phyloP scores from a whole-genome alignment of 2,797 vertebrate species.

The Heliangelus exortis region DNA sequence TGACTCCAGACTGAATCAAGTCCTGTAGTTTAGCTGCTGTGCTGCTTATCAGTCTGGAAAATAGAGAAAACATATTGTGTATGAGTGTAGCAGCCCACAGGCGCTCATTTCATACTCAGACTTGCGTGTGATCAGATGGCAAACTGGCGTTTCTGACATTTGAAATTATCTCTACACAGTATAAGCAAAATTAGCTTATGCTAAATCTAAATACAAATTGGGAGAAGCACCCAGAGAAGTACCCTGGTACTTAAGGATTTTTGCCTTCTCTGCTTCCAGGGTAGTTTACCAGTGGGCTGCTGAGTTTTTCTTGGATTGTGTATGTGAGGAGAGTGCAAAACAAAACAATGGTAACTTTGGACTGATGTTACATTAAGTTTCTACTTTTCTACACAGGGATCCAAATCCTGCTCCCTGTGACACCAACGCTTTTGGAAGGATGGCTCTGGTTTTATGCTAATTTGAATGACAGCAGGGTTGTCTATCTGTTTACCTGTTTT shows the following conservation, averaged over 20 bases:
- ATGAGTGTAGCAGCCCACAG: background rate
- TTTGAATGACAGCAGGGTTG: background rate
- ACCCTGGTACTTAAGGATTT: background rate
- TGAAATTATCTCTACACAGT: background rate
- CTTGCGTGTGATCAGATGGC: background rate
- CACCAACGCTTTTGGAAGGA: background rate
- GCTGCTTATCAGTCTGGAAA: conserved; percentile 70
- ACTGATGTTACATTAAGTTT: background rate
- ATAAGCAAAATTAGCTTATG: background rate
- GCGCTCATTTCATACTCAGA: background rate
- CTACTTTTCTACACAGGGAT: background rate
- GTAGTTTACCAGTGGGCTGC: background rate
- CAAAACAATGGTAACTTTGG: background rate
- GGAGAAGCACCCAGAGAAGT: background rate
- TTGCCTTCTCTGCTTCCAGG: background rate
- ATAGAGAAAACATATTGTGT: background rate
- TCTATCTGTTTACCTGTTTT: background rate
- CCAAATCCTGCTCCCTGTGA: background rate
- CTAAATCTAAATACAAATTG: background rate
- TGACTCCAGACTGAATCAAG: conserved; percentile 66
- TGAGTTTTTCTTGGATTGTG: background rate
- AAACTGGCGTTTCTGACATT: background rate
- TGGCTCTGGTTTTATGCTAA: background rate
- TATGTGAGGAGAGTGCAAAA: background rate
- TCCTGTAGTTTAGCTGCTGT: conserved; percentile 66